A percentile compares a stretch with the other conserved stretches of the same genome.
phyloP scores from a whole-genome alignment of 2,888 invertebrate species.

The Neoitamus cyanurus region DNA sequence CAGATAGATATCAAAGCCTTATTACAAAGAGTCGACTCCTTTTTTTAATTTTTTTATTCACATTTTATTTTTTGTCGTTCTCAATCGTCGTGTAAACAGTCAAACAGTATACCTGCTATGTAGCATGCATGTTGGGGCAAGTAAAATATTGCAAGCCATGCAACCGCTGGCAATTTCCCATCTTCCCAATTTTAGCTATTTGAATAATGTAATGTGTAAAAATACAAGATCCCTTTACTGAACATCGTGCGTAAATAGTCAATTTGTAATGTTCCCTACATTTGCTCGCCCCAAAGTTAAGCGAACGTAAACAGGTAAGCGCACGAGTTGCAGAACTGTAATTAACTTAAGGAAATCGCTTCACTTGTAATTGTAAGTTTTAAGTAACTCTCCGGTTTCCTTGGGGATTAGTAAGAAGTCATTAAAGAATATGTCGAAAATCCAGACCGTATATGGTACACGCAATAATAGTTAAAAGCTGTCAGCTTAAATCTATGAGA shows the following conservation, averaged over 20 bases:
- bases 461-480: not conserved
- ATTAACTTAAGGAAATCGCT: not conserved
- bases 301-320: not conserved
- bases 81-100: too few relatives aligned
- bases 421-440: not conserved
- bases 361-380: not conserved
- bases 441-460: not conserved
- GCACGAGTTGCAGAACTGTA: not conserved
- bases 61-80: too few relatives aligned
- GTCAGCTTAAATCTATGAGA: not conserved
- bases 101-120: too few relatives aligned
- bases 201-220: too few relatives aligned
- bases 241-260: not conserved
- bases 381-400: not conserved
- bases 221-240: too few relatives aligned
- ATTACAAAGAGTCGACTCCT: too few relatives aligned
- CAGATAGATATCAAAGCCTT: too few relatives aligned
- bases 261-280: not conserved
- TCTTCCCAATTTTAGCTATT: too few relatives aligned
- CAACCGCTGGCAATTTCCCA: too few relatives aligned
- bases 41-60: too few relatives aligned
- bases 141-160: too few relatives aligned
- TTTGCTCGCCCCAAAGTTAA: not conserved
- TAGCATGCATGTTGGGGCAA: too few relatives aligned
- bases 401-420: not conserved